Conservation (phyloP, 2,888 invertebrate genomes). For the Epistrophe eligans region DNA sequence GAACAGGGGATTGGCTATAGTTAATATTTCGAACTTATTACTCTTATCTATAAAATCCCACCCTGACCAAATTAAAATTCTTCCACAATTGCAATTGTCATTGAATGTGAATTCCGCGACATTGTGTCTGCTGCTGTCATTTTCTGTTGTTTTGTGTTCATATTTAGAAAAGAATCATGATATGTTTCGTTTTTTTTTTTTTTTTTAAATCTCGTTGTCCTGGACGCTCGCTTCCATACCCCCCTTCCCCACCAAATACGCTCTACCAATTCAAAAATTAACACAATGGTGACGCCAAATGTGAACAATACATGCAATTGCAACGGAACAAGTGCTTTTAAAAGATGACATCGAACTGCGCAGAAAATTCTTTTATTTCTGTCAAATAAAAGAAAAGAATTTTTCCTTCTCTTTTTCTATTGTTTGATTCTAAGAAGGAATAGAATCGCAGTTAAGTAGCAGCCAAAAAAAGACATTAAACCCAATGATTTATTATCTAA, state of each 20-base stretch:
- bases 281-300: constrained; percentile 17
- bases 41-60: neutral
- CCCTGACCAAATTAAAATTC: neutral
- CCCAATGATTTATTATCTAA: constrained; percentile 27
- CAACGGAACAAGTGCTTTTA: neutral
- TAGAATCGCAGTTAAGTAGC: constrained; percentile 9
- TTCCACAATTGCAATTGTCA: constrained; percentile 10
- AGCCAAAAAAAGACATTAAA: constrained; percentile 20
- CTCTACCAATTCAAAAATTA: neutral
- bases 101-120: constrained; percentile 1
- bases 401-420: neutral
- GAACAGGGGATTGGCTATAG: no score
- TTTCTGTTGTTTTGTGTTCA: constrained; percentile 1
- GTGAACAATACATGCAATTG: neutral
- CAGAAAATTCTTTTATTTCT: constrained; percentile 9
- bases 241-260: no score
- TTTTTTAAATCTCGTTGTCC: constrained; percentile 2
- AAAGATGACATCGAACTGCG: constrained; percentile 13
- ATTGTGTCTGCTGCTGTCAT: constrained; percentile 18
- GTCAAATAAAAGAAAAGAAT: constrained; percentile 5
- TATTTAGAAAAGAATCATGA: neutral
- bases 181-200: neutral
- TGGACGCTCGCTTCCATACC: neutral
- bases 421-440: neutral
- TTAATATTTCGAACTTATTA: no score